Conservation (phyloP, 2,113 vertebrate species). For the Rattus norvegicus region GRCr8 NC_086029.1:85003001-85003500, state of each 20-base stretch:
- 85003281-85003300: neutral
- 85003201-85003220: neutral
- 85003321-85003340: neutral
- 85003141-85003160: neutral
- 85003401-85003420: neutral
- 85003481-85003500: neutral
- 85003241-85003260: neutral
- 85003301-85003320: neutral
- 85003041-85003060: neutral
- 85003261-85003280: neutral
- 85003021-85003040: neutral
- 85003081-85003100: neutral
- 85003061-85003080: neutral
- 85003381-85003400: neutral
- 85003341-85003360: neutral
- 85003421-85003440: neutral
- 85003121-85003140: neutral
- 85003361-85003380: neutral
- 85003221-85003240: neutral
- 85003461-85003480: fast-evolving
- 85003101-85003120: neutral
- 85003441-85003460: neutral
- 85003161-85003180: neutral
- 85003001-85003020: neutral
- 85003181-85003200: neutral